These are phyloP conservation scores for Eurois occulta DNA, from an alignment of 2,888 invertebrate genomes.

Conservation along the genomic window DNA sequence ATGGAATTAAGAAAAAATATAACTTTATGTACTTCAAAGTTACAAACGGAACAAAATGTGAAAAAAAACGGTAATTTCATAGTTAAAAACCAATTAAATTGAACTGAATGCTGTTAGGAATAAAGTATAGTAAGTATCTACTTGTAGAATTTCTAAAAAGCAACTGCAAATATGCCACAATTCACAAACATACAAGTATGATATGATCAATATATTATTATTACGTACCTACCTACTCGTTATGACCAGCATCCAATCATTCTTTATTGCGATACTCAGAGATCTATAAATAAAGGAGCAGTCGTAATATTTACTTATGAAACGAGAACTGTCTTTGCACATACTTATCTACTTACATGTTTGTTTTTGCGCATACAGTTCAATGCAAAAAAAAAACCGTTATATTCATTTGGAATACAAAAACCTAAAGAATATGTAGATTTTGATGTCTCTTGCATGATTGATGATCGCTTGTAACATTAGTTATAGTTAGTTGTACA, in stretches of 20 bases:
- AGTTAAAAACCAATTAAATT: too few species aligned
- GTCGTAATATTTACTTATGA: constrained; percentile 5
- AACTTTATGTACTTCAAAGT: too few species aligned
- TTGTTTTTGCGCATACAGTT: not conserved
- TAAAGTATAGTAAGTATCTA: not conserved
- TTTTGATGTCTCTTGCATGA: not conserved
- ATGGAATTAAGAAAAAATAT: too few species aligned
- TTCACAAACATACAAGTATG: not conserved
- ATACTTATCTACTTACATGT: not conserved
- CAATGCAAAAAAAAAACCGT: not conserved
- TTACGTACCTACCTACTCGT: not conserved
- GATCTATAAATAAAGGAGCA: constrained; percentile 18
- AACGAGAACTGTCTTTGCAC: not conserved
- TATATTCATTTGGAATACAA: not conserved
- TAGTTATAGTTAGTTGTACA: not conserved
- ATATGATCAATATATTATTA: constrained; percentile 3
- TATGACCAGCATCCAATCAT: constrained; percentile 32
- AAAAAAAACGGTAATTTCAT: too few species aligned
- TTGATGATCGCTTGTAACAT: not conserved
- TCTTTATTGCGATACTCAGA: constrained; percentile 29
- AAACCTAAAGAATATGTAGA: not conserved
- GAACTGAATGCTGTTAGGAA: not conserved
- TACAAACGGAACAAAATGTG: too few species aligned
- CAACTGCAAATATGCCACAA: not conserved
- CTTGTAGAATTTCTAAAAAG: not conserved